Evolutionary conservation across 2,113 vertebrate genomes (phyloP).

Genomic region (Corydoras maculifer): DNA sequence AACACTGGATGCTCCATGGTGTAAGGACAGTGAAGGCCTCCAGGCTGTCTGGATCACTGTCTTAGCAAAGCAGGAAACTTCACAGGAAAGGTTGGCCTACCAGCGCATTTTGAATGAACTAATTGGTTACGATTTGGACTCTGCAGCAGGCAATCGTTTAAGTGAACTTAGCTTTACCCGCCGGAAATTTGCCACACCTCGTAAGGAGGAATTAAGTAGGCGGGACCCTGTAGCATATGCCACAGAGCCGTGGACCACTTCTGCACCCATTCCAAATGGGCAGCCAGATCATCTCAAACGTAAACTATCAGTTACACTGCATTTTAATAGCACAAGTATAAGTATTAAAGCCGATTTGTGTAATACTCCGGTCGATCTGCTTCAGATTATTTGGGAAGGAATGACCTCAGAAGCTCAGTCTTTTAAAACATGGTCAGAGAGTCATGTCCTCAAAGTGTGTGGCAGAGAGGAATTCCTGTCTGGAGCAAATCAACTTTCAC

Average conservation of each 20-base stretch:
- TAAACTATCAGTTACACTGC: slow-evolving; percentile 51
- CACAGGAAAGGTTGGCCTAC: slow-evolving; percentile 44
- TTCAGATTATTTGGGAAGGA: slow-evolving; percentile 44
- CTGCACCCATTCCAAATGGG: slow-evolving; percentile 48
- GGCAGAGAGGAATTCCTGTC: slow-evolving; percentile 67
- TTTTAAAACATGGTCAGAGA: slow-evolving; percentile 34
- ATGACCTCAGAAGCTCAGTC: slow-evolving; percentile 25
- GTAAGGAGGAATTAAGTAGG: slow-evolving; percentile 54
- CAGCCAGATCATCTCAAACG: slow-evolving; percentile 41
- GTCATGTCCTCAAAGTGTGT: slow-evolving; percentile 60
- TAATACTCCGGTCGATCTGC: slow-evolving; percentile 48
- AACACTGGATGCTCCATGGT: slow-evolving; percentile 62
- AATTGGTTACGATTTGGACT: slow-evolving; percentile 61
- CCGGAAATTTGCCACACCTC: slow-evolving; percentile 59
- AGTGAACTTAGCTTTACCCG: slow-evolving; percentile 64
- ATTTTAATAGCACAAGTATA: slow-evolving; percentile 52
- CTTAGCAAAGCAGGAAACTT: slow-evolving; percentile 39
- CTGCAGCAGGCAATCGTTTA: slow-evolving; percentile 50
- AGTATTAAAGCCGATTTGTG: slow-evolving; percentile 46
- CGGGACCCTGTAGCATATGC: slow-evolving; percentile 54
- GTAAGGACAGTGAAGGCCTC: slow-evolving; percentile 35
- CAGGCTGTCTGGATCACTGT: slow-evolving; percentile 51
- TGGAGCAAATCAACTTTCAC: slow-evolving; percentile 51
- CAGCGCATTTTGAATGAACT: slow-evolving; percentile 51
- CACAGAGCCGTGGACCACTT: slow-evolving; percentile 65